These are phyloP conservation scores for Colius striatus DNA, from an alignment of 2,113 vertebrate genomes.

Conservation along the genomic window DNA sequence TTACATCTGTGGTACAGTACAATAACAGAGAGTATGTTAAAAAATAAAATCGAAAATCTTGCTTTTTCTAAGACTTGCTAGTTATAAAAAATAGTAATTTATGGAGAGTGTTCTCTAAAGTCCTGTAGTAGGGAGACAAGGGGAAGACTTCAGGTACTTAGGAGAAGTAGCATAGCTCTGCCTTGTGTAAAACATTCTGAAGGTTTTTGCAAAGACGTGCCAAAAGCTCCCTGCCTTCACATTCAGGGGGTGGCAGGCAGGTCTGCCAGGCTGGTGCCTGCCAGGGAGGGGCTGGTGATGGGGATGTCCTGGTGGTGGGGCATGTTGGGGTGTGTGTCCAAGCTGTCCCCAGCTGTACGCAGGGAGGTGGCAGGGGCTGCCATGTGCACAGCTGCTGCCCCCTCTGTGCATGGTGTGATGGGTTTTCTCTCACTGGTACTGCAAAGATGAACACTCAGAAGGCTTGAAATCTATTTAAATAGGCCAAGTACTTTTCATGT, in stretches of 20 bases:
- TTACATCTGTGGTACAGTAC: not conserved
- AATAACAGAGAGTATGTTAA: not conserved
- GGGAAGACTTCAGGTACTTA: not conserved
- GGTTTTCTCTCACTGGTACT: too few species aligned
- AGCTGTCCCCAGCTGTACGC: rapidly evolving
- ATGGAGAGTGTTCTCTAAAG: not conserved
- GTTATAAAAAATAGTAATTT: not conserved
- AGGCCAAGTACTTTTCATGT: rapidly evolving
- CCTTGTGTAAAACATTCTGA: not conserved
- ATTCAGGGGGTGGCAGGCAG: not conserved
- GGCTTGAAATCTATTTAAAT: not conserved
- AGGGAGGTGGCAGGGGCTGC: rapidly evolving
- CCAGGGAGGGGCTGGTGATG: not conserved
- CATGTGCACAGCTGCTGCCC: rapidly evolving
- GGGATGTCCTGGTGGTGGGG: rapidly evolving
- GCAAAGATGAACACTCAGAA: rapidly evolving
- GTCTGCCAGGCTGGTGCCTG: not conserved
- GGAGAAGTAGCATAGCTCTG: not conserved
- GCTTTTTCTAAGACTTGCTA: not conserved
- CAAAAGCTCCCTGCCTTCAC: not conserved
- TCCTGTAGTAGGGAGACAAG: not conserved
- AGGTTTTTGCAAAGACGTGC: not conserved
- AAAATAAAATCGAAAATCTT: not conserved
- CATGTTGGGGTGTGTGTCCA: rapidly evolving
- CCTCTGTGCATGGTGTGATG: rapidly evolving